Percentiles rank a stretch among this genome's conserved stretches.
Conservation (phyloP, 2,888 invertebrate species). For the Apamea monoglypha region DNA sequence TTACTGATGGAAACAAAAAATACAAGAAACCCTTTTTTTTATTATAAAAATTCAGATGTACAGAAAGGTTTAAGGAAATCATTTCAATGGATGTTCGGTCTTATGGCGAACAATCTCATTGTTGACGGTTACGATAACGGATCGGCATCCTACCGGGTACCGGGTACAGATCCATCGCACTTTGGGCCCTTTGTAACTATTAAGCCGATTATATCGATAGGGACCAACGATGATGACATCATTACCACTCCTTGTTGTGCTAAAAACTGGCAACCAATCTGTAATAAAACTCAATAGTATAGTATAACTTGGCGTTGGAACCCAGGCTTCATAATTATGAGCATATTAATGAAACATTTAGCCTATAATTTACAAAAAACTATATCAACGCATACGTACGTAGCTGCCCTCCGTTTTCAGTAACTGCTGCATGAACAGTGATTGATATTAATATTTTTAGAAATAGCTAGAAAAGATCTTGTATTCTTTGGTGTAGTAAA, state of each 20-base stretch:
- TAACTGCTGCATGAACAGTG: neutral
- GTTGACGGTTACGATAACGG: constrained; percentile 21
- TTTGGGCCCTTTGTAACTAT: constrained; percentile 13
- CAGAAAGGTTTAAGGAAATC: too few species aligned
- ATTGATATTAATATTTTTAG: neutral
- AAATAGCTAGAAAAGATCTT: neutral
- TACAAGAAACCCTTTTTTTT: neutral
- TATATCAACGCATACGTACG: neutral
- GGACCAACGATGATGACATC: constrained; percentile 33
- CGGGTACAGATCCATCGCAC: constrained; percentile 36
- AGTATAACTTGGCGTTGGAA: neutral
- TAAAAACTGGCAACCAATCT: constrained; percentile 21
- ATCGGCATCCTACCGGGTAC: constrained; percentile 29
- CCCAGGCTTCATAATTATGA: neutral
- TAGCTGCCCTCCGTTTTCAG: neutral
- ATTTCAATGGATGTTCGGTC: constrained; percentile 26
- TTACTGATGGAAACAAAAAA: neutral
- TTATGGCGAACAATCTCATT: constrained; percentile 13
- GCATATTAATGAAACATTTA: neutral
- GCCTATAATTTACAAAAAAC: neutral
- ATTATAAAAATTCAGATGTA: accelerated
- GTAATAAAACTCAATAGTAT: neutral
- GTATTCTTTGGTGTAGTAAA: neutral
- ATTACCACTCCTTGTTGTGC: constrained; percentile 34
- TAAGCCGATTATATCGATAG: constrained; percentile 34